These are phyloP conservation scores for Poeciliopsis occidentalis DNA, from an alignment of 2,113 vertebrate genomes.

Conservation along the genomic window DNA sequence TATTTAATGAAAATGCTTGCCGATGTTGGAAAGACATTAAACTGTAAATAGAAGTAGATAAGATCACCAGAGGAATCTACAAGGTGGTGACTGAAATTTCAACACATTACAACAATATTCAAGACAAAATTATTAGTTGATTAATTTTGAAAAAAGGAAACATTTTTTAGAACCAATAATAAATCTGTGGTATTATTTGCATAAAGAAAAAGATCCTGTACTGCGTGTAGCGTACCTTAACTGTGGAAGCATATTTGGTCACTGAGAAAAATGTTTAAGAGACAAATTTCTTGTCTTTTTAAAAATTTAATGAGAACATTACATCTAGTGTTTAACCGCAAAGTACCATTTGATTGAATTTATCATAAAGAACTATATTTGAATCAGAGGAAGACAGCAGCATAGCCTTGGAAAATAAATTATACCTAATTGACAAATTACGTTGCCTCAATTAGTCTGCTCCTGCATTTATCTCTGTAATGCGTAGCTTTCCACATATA, in stretches of 20 bases:
- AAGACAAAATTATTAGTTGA: no score
- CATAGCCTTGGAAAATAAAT: constrained; percentile 76
- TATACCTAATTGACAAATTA: constrained; percentile 82
- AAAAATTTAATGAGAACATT: constrained; percentile 81
- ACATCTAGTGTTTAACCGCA: constrained; percentile 84
- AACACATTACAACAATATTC: no score
- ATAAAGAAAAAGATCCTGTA: constrained; percentile 32
- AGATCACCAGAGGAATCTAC: no score
- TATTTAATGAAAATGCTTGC: no score
- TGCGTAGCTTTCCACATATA: constrained; percentile 73
- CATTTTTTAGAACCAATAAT: background rate
- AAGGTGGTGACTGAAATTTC: no score
- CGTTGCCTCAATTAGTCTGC: constrained; percentile 80
- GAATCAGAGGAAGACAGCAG: constrained; percentile 75
- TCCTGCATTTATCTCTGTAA: constrained; percentile 78
- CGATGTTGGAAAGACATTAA: no score
- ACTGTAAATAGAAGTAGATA: no score
- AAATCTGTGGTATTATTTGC: constrained; percentile 20
- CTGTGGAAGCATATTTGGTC: constrained; percentile 74
- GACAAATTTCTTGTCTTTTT: constrained; percentile 76
- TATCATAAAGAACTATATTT: constrained; percentile 87
- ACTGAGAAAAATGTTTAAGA: constrained; percentile 79
- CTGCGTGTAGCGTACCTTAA: constrained; percentile 68
- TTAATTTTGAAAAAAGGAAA: background rate
- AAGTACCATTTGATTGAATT: constrained; percentile 87